Evolutionary conservation across 2,888 invertebrate species (phyloP).

Genomic region (Trypoxylon attenuatum): DNA sequence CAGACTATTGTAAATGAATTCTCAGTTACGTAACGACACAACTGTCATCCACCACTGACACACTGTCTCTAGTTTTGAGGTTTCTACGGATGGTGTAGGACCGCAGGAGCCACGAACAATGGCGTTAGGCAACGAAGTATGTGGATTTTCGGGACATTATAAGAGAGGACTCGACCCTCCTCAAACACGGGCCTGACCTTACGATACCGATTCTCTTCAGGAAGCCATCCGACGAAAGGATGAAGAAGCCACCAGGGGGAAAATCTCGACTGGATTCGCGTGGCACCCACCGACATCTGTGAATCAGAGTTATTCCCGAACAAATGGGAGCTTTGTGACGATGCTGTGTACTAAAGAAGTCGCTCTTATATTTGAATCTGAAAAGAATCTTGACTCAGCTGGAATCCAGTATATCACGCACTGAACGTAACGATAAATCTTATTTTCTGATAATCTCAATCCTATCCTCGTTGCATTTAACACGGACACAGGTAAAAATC

Average conservation of each 20-base stretch:
- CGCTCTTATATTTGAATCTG: neutral
- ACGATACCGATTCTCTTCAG: constrained; percentile 3
- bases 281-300: neutral
- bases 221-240: neutral
- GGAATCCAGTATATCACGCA: neutral
- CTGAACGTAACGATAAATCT: too few relatives aligned
- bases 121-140: constrained; percentile 1
- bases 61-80: too few relatives aligned
- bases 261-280: neutral
- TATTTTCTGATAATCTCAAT: too few relatives aligned
- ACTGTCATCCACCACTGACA: too few relatives aligned
- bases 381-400: neutral
- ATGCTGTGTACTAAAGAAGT: neutral
- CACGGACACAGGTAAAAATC: too few relatives aligned
- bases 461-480: too few relatives aligned
- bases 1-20: too few relatives aligned
- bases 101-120: constrained; percentile 9
- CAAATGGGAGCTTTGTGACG: neutral
- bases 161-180: constrained; percentile 43
- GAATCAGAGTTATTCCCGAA: constrained; percentile 7
- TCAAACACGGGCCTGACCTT: constrained; percentile 55
- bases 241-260: neutral
- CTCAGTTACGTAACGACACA: too few relatives aligned
- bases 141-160: constrained; percentile 4
- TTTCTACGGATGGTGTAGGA: too few relatives aligned